These are phyloP conservation scores for Lepidurus apus DNA, from an alignment of 1,140 invertebrate genomes.

Conservation along the genomic window DNA sequence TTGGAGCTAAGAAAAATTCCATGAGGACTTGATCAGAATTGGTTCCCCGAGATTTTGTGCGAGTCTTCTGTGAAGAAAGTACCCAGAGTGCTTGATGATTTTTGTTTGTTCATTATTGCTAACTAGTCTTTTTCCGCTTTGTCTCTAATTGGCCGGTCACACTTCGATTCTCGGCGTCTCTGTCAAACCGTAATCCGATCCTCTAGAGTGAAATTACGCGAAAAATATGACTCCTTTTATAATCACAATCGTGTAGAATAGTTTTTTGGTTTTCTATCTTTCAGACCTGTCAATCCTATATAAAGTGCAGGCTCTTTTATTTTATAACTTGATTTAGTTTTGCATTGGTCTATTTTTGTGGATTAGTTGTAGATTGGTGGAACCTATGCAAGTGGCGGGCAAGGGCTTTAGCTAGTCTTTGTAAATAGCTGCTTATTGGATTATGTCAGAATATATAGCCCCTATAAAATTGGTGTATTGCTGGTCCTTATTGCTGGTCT, in stretches of 20 bases:
- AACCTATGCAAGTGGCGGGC: background rate
- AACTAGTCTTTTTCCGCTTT: constrained; percentile 3
- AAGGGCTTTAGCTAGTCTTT: constrained; percentile 18
- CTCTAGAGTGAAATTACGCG: no score
- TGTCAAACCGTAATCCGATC: no score
- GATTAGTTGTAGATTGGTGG: background rate
- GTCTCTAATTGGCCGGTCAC: background rate
- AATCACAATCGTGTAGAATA: no score
- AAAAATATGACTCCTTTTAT: no score
- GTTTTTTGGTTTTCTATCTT: background rate
- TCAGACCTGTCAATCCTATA: constrained; percentile 7
- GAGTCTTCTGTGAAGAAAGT: constrained; percentile 18
- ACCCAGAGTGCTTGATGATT: background rate
- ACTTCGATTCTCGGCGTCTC: background rate
- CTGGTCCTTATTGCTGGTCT: no score
- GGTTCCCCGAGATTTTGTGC: background rate
- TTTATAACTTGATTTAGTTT: background rate
- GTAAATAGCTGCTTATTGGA: background rate
- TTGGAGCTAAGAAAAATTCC: background rate
- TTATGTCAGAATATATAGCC: background rate
- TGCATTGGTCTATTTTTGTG: background rate
- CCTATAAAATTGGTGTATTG: background rate
- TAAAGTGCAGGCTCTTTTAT: constrained; percentile 10
- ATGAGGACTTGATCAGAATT: background rate
- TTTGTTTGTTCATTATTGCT: constrained; percentile 4